A percentile compares a stretch with the other conserved stretches of the same genome.
These are phyloP conservation scores for Gymnopithys bicolor DNA, from an alignment of 2,797 vertebrate genomes.

Conservation along the genomic window DNA sequence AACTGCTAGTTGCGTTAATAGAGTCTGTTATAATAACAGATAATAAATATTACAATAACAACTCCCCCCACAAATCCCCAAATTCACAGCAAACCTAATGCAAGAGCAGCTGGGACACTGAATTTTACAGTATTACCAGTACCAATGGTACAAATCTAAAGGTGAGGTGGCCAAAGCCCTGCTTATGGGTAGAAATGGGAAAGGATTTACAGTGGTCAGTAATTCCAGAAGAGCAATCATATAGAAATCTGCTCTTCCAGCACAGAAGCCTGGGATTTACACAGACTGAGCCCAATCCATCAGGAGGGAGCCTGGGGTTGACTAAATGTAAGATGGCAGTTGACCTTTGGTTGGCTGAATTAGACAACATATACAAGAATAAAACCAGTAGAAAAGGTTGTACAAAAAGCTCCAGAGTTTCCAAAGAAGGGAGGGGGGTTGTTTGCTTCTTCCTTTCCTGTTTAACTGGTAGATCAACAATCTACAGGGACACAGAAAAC, in stretches of 20 bases:
- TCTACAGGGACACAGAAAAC: not conserved
- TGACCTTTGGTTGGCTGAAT: not conserved
- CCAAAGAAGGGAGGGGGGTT: not conserved
- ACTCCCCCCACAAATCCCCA: rapidly evolving
- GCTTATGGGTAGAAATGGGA: rapidly evolving
- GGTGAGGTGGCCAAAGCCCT: not conserved
- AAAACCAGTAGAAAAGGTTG: not conserved
- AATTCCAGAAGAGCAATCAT: rapidly evolving
- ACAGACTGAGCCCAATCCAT: not conserved
- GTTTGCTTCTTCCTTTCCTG: conserved; percentile 18
- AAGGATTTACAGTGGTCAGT: not conserved
- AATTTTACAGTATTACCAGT: not conserved
- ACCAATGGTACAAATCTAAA: rapidly evolving
- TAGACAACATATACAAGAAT: not conserved
- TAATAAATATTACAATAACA: not conserved
- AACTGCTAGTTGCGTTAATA: not conserved
- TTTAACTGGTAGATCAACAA: conserved; percentile 37
- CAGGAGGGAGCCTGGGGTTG: not conserved
- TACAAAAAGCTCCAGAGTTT: not conserved
- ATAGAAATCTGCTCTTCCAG: not conserved
- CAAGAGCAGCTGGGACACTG: not conserved
- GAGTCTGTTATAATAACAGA: not conserved
- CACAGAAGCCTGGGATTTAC: not conserved
- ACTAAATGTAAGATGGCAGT: not conserved
- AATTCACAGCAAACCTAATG: not conserved